These are phyloP conservation scores for Beroe ovata DNA, from an alignment of 37 sponge, comb jelly and placozoan species.

Conservation along the genomic window DNA sequence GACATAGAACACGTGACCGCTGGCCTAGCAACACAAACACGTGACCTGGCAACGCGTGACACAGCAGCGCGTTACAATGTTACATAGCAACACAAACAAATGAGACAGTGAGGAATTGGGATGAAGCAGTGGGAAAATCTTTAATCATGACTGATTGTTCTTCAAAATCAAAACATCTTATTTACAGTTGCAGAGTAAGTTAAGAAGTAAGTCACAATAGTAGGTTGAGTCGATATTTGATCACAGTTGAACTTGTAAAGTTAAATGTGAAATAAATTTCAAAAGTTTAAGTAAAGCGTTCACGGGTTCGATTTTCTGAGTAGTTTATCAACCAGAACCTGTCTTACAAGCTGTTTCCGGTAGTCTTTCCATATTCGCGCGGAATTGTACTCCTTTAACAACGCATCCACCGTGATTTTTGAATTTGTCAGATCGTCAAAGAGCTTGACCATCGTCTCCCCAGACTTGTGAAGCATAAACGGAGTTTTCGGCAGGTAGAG, in stretches of 20 bases:
- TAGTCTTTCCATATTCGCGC: constrained; percentile 35
- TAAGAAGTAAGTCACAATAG: too few relatives aligned
- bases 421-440: constrained; percentile 22
- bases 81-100: background rate
- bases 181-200: too few relatives aligned
- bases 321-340: constrained; percentile 35
- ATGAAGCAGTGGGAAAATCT: too few relatives aligned
- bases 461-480: constrained; percentile 44
- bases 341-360: constrained; percentile 31
- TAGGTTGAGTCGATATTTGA: too few relatives aligned
- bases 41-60: background rate
- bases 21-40: background rate
- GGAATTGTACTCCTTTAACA: constrained; percentile 51
- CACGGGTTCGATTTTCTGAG: constrained; percentile 14
- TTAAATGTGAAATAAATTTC: too few relatives aligned
- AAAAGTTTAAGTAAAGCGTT: too few relatives aligned
- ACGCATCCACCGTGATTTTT: background rate
- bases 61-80: background rate
- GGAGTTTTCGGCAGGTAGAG: constrained; percentile 58
- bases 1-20: background rate
- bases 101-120: background rate
- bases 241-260: too few relatives aligned
- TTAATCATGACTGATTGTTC: too few relatives aligned
- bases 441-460: constrained; percentile 44
- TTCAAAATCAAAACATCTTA: too few relatives aligned